Base-by-base conservation (phyloP, 2,113 vertebrate species). In the Rhineura floridana region DNA sequence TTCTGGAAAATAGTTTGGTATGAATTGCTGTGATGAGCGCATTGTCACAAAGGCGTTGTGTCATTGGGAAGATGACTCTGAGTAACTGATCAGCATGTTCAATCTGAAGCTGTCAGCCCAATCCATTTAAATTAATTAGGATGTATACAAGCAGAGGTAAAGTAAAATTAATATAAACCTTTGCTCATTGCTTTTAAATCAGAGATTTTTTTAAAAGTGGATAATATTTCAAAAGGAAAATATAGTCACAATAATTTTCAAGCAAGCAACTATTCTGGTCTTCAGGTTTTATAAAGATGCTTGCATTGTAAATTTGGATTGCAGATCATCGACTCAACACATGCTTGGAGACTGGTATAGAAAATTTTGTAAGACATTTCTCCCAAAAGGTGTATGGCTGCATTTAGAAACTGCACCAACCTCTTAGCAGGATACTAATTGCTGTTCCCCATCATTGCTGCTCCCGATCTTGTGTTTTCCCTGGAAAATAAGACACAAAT, bases 21-120 rank as follows among this genome's bases (percentile, higher is more conserved):
- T 9, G 79, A 85, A 30, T 0, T 77, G 0, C 0, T 33, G n/a
- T 2, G 0, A 75, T 89, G 87, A 36, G 36, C 15, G 87, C 62
- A 19, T 67, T 4, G 39, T 17, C 87, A 2, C 3, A 48, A 44
- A 3, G 4, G 84, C 19, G 1, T 10, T 25, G 1, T 89, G 33
- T 2, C 88, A 72, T 67, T 76, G 39, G 3, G 65, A 69, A 87
- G 46, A 23, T 91, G 62, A 6, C 78, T 91, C 4, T 59, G 55
- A 59, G 21, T 21, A 67, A 1, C 36, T 87, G 17, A 44, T 78
- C 52, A n/a, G n/a, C n/a, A n/a, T n/a, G n/a, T n/a, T n/a, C n/a
- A 46, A 81, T 63, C 85, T 85, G 78, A 90, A 81, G 48, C 80
- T 62, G 85, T 76, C 86, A 85, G 1, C 82, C 7, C 42, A 4